phyloP scores from a whole-genome alignment of 2,888 invertebrate species.

The Isotomurus palustris region DNA sequence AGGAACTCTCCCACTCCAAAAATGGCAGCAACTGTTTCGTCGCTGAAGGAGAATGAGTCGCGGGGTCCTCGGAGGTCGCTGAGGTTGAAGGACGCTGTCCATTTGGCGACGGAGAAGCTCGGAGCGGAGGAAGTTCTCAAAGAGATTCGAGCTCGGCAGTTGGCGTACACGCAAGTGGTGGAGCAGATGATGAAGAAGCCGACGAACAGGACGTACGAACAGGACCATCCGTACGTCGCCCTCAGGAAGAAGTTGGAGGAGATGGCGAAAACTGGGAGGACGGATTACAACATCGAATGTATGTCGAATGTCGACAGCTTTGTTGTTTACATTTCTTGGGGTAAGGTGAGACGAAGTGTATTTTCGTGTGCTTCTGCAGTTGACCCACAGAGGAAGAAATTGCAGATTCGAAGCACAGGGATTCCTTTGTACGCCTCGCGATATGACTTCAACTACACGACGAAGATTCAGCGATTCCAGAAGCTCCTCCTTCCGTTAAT shows the following conservation, averaged over 20 bases:
- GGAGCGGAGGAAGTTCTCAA: background rate
- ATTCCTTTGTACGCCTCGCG: slow-evolving; percentile 23
- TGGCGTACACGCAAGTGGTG: no score
- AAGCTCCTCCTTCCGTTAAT: no score
- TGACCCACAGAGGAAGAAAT: no score
- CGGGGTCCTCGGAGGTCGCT: background rate
- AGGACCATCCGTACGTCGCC: slow-evolving; percentile 7
- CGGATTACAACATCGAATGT: slow-evolving; percentile 1
- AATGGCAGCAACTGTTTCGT: background rate
- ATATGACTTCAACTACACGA: slow-evolving; percentile 28
- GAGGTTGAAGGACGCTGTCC: background rate
- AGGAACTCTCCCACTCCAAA: no score
- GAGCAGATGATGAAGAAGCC: background rate
- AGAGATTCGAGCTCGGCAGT: no score
- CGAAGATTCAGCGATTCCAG: slow-evolving; percentile 15
- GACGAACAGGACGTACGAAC: background rate
- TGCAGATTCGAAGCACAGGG: slow-evolving; percentile 6
- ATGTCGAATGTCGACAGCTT: no score
- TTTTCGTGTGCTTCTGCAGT: no score
- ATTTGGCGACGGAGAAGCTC: background rate
- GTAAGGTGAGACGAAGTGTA: no score
- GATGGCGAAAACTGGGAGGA: background rate
- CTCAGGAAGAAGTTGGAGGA: slow-evolving; percentile 5
- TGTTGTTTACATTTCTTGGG: no score
- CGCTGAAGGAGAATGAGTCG: background rate